Base-by-base conservation (phyloP, 2,888 invertebrate species). In the Catocala fraxini region DNA sequence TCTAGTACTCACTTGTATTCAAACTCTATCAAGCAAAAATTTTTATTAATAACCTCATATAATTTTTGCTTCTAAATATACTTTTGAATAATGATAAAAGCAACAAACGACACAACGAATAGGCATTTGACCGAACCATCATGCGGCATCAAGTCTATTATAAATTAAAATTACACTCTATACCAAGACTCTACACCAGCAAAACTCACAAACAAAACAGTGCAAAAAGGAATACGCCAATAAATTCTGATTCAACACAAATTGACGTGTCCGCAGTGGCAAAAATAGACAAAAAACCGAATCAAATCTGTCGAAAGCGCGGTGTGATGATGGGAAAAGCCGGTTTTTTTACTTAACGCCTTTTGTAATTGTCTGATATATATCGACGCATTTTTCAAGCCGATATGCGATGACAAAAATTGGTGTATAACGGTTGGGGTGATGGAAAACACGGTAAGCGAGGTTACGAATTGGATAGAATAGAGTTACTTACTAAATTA, bases 351-450 rank as follows among this genome's bases (percentile, higher is more conserved):
- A 87, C 77, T 82, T 81, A 81, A 70, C 79, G 69, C 68, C 56
- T 74, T 39, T 82, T 86, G 84, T 91, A 90, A 90, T 90, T 89
- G 89, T 84, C 84, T 84, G 82, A 89, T 88, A 87, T 89, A 84
- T 89, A 90, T 90, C 81, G 89, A 87, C 79, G 83, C 82, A 87
- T 89, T 85, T 89, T 87, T 90, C 85, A 83, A 60, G 46, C 65
- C 69, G 71, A 76, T 79, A 77, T 77, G 77, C 66, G 71, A 65
- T 65, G 75, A 70, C 68, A 72, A 56, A 42, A 71, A 69, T 75
- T 62, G 65, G 56, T 55, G 62, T 62, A 67, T 62, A 57, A 56
- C 46, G 56, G n/a, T 52, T 59, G 57, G 55, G 10, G 49, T 70
- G 62, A 9, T 35, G 39, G 59, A 13, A 48, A 72, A 83, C 42